Conservation (phyloP, 2,113 vertebrate genomes). For the Anhinga rufa region DNA sequence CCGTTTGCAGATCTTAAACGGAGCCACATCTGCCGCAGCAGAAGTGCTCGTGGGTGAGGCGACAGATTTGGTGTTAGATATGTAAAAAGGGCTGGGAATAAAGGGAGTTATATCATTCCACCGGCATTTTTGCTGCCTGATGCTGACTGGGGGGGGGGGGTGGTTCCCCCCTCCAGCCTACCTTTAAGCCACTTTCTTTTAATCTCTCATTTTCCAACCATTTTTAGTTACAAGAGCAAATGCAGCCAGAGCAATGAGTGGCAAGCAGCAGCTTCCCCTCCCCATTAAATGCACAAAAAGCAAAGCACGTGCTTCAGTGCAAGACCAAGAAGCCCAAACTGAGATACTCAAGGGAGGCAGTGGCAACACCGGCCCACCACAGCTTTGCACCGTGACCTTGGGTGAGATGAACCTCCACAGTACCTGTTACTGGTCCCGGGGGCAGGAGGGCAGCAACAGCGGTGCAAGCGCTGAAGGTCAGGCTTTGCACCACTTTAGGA, state of each 20-base stretch:
- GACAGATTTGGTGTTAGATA: not conserved
- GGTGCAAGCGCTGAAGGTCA: not conserved
- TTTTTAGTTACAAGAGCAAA: not conserved
- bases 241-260: not conserved
- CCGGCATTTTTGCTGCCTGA: not conserved
- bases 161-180: too few relatives aligned
- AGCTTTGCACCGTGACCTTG: not conserved
- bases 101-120: not conserved
- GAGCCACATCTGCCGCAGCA: not conserved
- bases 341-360: not conserved
- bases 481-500: not conserved
- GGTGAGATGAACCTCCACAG: not conserved
- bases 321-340: not conserved
- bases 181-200: not conserved
- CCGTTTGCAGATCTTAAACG: not conserved
- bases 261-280: not conserved
- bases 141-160: not conserved
- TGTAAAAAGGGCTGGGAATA: not conserved
- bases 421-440: rapidly evolving
- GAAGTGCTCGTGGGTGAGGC: not conserved
- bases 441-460: not conserved
- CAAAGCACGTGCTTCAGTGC: not conserved
- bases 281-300: not conserved
- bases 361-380: not conserved
- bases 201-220: not conserved